A percentile compares a stretch with the other conserved stretches of the same genome.
These are phyloP conservation scores for Tanytarsus gracilentus DNA, from an alignment of 2,888 invertebrate species.

Conservation along the genomic window DNA sequence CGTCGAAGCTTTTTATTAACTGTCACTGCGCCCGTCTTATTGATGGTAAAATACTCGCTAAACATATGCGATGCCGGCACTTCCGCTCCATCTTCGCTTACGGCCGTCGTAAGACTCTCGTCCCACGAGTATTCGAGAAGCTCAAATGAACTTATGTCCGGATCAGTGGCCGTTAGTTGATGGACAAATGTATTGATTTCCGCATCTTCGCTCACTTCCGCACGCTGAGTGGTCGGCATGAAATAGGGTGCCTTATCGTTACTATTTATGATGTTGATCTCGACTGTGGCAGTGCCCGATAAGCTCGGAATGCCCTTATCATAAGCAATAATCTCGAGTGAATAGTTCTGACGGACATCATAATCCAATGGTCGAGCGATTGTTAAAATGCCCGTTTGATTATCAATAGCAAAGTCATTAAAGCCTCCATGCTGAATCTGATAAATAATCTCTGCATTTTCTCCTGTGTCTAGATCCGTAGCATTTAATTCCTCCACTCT, in stretches of 20 bases:
- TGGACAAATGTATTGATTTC: slow-evolving; percentile 61
- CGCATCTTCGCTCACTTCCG: slow-evolving; percentile 74
- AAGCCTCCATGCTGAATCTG: slow-evolving; percentile 75
- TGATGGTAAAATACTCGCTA: slow-evolving; percentile 57
- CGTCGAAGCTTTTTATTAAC: slow-evolving; percentile 41
- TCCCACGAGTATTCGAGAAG: slow-evolving; percentile 56
- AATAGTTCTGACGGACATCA: slow-evolving; percentile 68
- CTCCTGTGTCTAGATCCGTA: slow-evolving; percentile 74
- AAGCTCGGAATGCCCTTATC: slow-evolving; percentile 72
- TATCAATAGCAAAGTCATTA: slow-evolving; percentile 75
- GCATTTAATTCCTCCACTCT: slow-evolving; percentile 66
- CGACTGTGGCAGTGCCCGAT: slow-evolving; percentile 71
- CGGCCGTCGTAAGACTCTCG: slow-evolving; percentile 63
- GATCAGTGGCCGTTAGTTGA: slow-evolving; percentile 64
- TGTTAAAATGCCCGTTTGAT: slow-evolving; percentile 62
- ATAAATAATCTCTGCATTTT: slow-evolving; percentile 73
- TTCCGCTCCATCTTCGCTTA: slow-evolving; percentile 74
- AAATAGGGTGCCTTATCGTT: slow-evolving; percentile 84
- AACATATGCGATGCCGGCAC: slow-evolving; percentile 45
- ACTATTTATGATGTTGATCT: slow-evolving; percentile 70
- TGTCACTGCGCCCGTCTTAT: slow-evolving; percentile 47
- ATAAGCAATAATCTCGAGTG: slow-evolving; percentile 70
- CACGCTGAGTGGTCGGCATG: slow-evolving; percentile 65
- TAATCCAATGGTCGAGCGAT: slow-evolving; percentile 74
- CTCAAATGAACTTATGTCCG: slow-evolving; percentile 62